Base-by-base conservation (phyloP, 2,888 invertebrate genomes). In the Mimumesa dahlbomi region DNA sequence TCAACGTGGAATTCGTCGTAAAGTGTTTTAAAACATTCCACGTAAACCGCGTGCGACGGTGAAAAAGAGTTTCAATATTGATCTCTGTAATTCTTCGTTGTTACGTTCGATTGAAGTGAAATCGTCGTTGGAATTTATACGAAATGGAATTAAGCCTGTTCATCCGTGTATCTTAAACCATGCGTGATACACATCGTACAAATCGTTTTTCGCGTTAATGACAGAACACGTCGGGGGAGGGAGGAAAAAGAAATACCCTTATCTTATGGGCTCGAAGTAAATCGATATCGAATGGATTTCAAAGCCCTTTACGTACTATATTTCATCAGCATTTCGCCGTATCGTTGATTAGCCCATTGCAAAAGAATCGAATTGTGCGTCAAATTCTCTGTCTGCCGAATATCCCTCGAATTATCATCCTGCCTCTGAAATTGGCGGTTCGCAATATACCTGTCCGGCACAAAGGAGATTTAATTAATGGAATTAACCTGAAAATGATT, bases 381-480 rank as follows among this genome's bases (percentile, higher is more conserved):
- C 69, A 66, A 63, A 61, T 76, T 69, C 63, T 40, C 42, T 48
- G 46, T 5, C 31, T 16, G 16, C 40, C 67, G 68, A 43, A 53
- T 63, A 58, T 71, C 42, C 40, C 29, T 66, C 46, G 69, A 69
- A 70, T 78, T 65, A 62, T 67, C 62, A 64, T 74, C 50, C 46
- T 53, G 58, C 43, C 43, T 59, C 53, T 54, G 68, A 61, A 65
- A 75, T 75, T 58, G 62, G 42, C 58, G 68, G 62, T 68, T 65
- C 65, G 59, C 68, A 66, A 73, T 68, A 73, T 63, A 69, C 57
- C 54, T 70, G 71, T 31, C 36, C 50, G 43, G 46, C 68, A 73
- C 77, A 79, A 77, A 79, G 72, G 73, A 75, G 65, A 81, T 80
- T 81, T 75, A 81, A 80, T 80, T 80, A 80, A 80, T 75, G 75